phyloP scores from a whole-genome alignment of 2,113 vertebrate genomes.

The Sciurus niger region DNA sequence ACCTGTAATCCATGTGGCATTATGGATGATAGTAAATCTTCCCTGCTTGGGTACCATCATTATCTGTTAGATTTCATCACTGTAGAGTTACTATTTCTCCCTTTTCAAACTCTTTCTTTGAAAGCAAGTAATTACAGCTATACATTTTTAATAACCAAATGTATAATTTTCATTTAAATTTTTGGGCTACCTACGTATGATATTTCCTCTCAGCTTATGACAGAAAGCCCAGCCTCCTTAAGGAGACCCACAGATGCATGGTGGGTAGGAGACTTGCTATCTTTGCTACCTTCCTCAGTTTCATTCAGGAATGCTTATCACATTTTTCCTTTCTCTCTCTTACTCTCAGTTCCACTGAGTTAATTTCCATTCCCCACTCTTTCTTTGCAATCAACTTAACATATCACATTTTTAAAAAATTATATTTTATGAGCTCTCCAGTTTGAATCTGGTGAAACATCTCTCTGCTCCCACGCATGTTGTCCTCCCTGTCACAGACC shows the following conservation, averaged over 20 bases:
- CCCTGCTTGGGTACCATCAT: neutral
- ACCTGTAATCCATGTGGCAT: neutral
- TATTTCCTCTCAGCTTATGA: neutral
- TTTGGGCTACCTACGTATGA: neutral
- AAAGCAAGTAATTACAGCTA: neutral
- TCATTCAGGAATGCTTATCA: neutral
- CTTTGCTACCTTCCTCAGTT: neutral
- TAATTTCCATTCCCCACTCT: conserved; percentile 8
- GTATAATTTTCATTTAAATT: neutral
- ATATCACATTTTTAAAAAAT: neutral
- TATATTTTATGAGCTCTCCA: neutral
- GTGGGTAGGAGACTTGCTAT: neutral
- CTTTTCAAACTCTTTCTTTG: neutral
- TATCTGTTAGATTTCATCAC: neutral
- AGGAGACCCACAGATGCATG: neutral
- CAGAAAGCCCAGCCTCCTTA: neutral
- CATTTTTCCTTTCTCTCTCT: neutral
- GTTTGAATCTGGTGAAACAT: neutral
- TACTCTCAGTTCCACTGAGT: neutral
- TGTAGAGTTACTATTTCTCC: neutral
- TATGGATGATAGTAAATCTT: neutral
- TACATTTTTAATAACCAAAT: neutral
- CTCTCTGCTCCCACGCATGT: neutral
- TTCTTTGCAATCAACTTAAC: neutral
- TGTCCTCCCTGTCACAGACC: neutral